Conservation (phyloP, 2,113 vertebrate genomes). For the Hydropotes inermis region DNA sequence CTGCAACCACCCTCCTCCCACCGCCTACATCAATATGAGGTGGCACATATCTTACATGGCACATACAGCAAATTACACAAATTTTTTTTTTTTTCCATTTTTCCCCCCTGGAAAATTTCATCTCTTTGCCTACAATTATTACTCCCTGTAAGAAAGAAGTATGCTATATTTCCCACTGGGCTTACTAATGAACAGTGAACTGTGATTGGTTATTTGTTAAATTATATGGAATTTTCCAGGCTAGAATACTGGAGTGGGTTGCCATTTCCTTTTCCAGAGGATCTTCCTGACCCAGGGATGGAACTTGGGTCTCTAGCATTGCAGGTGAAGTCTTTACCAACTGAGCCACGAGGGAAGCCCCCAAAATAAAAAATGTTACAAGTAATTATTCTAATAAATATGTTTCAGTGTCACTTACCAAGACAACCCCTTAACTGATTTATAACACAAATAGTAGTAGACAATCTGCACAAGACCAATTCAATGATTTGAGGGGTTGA, state of each 20-base stretch:
- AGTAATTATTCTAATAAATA: constrained; percentile 8
- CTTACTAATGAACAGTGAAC: not conserved
- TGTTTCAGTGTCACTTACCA: not conserved
- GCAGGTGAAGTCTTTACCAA: not conserved
- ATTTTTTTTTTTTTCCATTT: not conserved
- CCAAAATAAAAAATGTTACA: not conserved
- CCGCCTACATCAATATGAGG: not conserved
- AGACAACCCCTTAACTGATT: not conserved
- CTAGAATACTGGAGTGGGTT: not conserved
- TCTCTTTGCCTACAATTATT: not conserved
- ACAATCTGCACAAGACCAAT: not conserved
- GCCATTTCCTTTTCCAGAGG: not conserved
- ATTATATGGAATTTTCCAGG: not conserved
- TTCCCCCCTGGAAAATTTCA: not conserved
- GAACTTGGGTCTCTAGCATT: not conserved
- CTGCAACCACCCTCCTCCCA: not conserved
- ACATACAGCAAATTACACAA: not conserved
- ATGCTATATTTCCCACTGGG: not conserved
- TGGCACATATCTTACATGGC: not conserved
- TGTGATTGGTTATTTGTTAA: not conserved
- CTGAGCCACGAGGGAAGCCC: not conserved
- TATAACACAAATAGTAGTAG: not conserved
- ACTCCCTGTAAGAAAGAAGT: not conserved
- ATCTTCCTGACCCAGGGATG: not conserved
- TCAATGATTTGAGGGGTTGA: not conserved